phyloP scores from a whole-genome alignment of 2,797 vertebrate genomes.

The Cyprinella venusta region DNA sequence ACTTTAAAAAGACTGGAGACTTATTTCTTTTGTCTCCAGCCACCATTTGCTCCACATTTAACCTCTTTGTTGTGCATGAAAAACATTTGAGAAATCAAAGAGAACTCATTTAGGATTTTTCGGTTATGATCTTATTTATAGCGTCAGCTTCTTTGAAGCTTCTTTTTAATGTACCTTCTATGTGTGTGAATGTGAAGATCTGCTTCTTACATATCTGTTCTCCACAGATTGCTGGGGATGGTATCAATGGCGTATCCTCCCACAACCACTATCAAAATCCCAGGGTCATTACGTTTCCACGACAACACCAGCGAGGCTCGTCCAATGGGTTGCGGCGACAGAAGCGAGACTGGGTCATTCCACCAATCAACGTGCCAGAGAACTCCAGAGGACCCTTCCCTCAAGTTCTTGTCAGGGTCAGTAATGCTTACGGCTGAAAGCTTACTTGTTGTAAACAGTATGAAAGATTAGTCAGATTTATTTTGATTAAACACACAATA shows the following conservation, averaged over 20 bases:
- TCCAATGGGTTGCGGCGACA: constrained; percentile 86
- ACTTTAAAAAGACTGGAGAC: no score
- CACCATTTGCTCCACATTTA: not conserved
- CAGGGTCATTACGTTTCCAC: constrained; percentile 82
- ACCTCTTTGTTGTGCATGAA: not conserved
- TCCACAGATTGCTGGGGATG: constrained; percentile 77
- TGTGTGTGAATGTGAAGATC: constrained; percentile 3
- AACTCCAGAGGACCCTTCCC: constrained; percentile 97
- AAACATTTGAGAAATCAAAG: not conserved
- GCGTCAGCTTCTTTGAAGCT: not conserved
- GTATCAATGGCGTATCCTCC: constrained; percentile 71
- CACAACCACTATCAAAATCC: constrained; percentile 75
- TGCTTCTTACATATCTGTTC: constrained; percentile 48
- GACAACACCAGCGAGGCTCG: constrained; percentile 82
- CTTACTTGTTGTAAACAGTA: constrained; percentile 7
- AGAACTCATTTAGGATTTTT: not conserved
- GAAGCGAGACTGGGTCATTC: constrained; percentile 99
- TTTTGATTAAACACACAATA: constrained; percentile 8
- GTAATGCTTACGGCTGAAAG: constrained; percentile 65
- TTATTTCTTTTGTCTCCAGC: not conserved
- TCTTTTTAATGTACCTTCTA: not conserved
- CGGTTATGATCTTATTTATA: not conserved
- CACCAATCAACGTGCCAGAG: constrained; percentile 96
- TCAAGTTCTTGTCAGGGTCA: constrained; percentile 95
- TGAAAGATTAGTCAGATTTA: not conserved